Percentiles rank a stretch among this genome's conserved stretches.
Conservation (phyloP, 2,113 vertebrate species). For the Tachysurus vachellii region DNA sequence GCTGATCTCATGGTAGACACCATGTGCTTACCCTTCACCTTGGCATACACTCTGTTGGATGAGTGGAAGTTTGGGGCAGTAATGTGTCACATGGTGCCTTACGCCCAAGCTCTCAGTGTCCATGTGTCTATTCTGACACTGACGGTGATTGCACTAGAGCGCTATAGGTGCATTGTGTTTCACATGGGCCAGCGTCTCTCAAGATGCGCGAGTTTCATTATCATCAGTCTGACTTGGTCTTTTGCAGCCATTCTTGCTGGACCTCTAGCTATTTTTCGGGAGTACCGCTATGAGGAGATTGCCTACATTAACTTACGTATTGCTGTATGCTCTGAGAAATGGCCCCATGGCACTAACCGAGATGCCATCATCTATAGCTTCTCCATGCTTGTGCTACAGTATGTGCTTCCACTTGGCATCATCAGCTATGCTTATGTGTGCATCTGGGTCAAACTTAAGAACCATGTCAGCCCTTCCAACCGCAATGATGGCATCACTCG, state of each 20-base stretch:
- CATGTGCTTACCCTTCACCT: conserved; percentile 86
- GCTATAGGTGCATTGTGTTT: conserved; percentile 89
- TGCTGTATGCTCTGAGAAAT: conserved; percentile 87
- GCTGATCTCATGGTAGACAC: conserved; percentile 90
- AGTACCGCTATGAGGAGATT: conserved; percentile 84
- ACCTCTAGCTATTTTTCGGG: conserved; percentile 88
- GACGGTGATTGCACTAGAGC: conserved; percentile 87
- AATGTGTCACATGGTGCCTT: conserved; percentile 87
- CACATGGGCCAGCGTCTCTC: conserved; percentile 85
- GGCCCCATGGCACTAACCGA: conserved; percentile 81
- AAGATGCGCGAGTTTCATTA: conserved; percentile 78
- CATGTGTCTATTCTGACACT: conserved; percentile 88
- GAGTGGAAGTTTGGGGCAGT: conserved; percentile 90
- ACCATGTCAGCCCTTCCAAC: conserved; percentile 82
- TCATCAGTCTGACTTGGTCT: conserved; percentile 83
- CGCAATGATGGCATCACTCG: conserved; percentile 79
- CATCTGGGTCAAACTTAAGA: conserved; percentile 91
- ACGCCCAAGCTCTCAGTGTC: conserved; percentile 87
- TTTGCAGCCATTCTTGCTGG: conserved; percentile 80
- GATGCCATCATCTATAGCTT: conserved; percentile 90
- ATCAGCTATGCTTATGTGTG: conserved; percentile 89
- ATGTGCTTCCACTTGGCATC: conserved; percentile 81
- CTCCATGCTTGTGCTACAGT: conserved; percentile 90
- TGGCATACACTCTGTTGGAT: conserved; percentile 85
- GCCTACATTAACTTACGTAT: conserved; percentile 82